Percentiles rank a stretch among this genome's conserved stretches.
phyloP scores from a whole-genome alignment of 1,140 invertebrate species.

The Drosophila athabasca region DNA sequence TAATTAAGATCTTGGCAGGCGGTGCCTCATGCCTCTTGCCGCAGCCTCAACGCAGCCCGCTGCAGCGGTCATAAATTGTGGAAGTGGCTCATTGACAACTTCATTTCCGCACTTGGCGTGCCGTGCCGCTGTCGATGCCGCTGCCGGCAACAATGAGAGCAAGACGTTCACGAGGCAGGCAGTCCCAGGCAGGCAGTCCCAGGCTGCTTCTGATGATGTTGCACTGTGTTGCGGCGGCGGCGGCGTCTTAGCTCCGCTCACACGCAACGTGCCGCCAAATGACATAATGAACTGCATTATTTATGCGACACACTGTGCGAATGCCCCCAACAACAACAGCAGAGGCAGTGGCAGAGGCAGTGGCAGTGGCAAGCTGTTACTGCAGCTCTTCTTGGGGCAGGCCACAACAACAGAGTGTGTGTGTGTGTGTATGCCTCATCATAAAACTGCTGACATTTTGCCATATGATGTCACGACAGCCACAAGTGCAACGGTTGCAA shows the following conservation, averaged over 20 bases:
- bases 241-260: conserved; percentile 44
- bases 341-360: conserved; percentile 7
- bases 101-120: conserved; percentile 78
- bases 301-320: conserved; percentile 74
- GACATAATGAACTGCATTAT: conserved; percentile 82
- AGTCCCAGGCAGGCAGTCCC: background rate
- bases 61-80: conserved; percentile 78
- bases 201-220: conserved; percentile 33
- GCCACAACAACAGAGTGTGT: conserved; percentile 39
- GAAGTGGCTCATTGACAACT: conserved; percentile 82
- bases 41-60: conserved; percentile 58
- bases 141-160: conserved; percentile 33
- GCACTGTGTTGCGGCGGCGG: conserved; percentile 31
- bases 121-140: background rate
- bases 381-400: conserved; percentile 17
- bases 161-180: conserved; percentile 6
- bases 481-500: conserved; percentile 18
- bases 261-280: conserved; percentile 79
- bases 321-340: conserved; percentile 24
- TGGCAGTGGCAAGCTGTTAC: conserved; percentile 19
- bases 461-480: conserved; percentile 71
- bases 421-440: conserved; percentile 45
- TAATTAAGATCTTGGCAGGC: conserved; percentile 79
- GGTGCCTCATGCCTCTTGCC: conserved; percentile 1
- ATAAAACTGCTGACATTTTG: conserved; percentile 78